These are phyloP conservation scores for Dendroctonus ponderosae DNA, from an alignment of 1,140 invertebrate species.

Conservation along the genomic window DNA sequence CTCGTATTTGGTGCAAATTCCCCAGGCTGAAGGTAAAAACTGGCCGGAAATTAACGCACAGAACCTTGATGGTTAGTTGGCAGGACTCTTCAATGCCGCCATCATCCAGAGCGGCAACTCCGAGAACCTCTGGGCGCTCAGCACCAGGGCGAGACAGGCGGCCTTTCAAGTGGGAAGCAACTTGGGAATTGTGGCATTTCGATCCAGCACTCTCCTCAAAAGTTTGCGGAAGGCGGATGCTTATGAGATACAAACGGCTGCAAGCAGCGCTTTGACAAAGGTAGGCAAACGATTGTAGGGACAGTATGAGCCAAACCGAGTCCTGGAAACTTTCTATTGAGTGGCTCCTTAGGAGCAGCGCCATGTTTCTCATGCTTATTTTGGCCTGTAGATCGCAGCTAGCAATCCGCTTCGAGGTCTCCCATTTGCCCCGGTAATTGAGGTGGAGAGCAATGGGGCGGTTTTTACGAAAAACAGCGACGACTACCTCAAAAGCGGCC, in stretches of 20 bases:
- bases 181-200: constrained; percentile 10
- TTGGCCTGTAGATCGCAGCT: too few relatives aligned
- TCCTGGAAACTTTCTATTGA: too few relatives aligned
- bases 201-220: constrained; percentile 9
- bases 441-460: constrained; percentile 21
- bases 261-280: not conserved
- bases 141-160: constrained; percentile 12
- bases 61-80: not conserved
- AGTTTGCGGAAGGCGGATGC: constrained; percentile 22
- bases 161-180: constrained; percentile 21
- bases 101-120: constrained; percentile 31
- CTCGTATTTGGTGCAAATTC: constrained; percentile 28
- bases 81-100: constrained; percentile 25
- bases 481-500: constrained; percentile 20
- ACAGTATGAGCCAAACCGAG: too few relatives aligned
- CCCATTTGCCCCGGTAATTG: constrained; percentile 21
- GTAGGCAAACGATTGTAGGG: not conserved
- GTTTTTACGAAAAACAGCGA: constrained; percentile 24
- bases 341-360: too few relatives aligned
- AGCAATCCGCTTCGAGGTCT: constrained; percentile 26
- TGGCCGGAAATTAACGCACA: not conserved
- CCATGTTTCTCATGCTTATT: too few relatives aligned
- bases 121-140: constrained; percentile 26
- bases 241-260: not conserved
- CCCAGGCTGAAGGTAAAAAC: constrained; percentile 25